A percentile compares a stretch with the other conserved stretches of the same genome.
Evolutionary conservation across 64 coral and sea anemone species (phyloP).

Genomic region (Stylophora pistillata): DNA sequence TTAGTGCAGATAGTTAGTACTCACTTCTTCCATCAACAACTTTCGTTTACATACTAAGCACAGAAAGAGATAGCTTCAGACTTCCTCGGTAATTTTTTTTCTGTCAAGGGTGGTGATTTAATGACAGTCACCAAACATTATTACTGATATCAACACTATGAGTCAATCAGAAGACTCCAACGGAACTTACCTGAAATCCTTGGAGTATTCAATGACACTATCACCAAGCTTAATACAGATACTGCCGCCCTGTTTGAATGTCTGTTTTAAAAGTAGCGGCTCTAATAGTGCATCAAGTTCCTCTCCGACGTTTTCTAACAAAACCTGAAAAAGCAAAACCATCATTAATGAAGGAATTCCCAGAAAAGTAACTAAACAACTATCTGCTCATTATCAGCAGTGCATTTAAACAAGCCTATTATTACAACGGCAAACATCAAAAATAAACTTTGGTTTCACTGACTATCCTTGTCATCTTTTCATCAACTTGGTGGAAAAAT

Average conservation of each 20-base stretch:
- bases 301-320: constrained; percentile 94
- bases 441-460: too few relatives aligned
- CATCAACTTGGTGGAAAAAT: too few relatives aligned
- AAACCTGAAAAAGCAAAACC: constrained; percentile 62
- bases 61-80: too few relatives aligned
- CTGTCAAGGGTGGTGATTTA: background rate
- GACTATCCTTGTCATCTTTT: too few relatives aligned
- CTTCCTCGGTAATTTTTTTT: background rate
- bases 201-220: constrained; percentile 95
- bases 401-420: too few relatives aligned
- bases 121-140: background rate
- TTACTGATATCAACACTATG: background rate
- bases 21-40: background rate
- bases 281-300: constrained; percentile 89
- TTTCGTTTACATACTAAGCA: too few relatives aligned
- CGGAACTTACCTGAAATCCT: constrained; percentile 82
- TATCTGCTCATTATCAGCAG: too few relatives aligned
- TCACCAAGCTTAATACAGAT: constrained; percentile 97
- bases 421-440: too few relatives aligned
- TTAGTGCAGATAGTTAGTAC: background rate
- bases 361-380: too few relatives aligned
- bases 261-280: constrained; percentile 93
- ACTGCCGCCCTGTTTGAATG: constrained; percentile 97
- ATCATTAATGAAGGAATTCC: background rate
- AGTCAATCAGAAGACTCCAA: background rate